Base-by-base conservation (phyloP, 2,797 vertebrate species). In the Lithobates pipiens region DNA sequence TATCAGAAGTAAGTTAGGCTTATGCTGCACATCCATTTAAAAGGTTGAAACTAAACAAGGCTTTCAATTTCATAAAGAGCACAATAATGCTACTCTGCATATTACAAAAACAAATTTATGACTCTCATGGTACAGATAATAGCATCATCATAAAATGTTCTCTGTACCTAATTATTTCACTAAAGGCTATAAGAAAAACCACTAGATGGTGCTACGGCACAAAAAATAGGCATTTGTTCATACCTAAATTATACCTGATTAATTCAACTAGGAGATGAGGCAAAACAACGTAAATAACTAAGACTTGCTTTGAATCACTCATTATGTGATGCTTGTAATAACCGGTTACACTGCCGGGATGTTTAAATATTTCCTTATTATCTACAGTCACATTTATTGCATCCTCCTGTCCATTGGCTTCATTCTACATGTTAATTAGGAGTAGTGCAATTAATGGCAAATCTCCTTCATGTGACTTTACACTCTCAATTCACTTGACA, bases 151-250 rank as follows among this genome's bases (percentile, higher is more conserved):
- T 46, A 46, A 42, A 44, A 72, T 36, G 39, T 25, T 80, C 65
- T 69, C 16, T 23, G 5, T 16, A 5, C 77, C 77, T 67, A 29
- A 42, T 34, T 81, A 69, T 54, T 21, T n/a, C n/a, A 42, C 1
- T 32, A 42, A 0, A 34, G 67, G 21, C 74, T 5, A 76, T 21
- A 9, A 71, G 0, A 32, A 44, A 8, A 27, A 29, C 85, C 85
- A 86, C 85, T 86, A 86, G 85, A 83, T 86, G 85, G 85, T 44
- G 39, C 75, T 78, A 82, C 25, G 75, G 57, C 61, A 54, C 27
- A 54, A 54, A n/a, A 50, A 83, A 82, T 77, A 34, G 27, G 32
- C 67, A 63, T 34, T 34, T 63, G 8, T 25, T 77, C 34, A 42
- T 72, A 44, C 63, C 80, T 82, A 65, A 82, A 82, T 78, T 77